Base-by-base conservation (phyloP, 1,140 invertebrate genomes). In the Drosophila paulistorum region DNA sequence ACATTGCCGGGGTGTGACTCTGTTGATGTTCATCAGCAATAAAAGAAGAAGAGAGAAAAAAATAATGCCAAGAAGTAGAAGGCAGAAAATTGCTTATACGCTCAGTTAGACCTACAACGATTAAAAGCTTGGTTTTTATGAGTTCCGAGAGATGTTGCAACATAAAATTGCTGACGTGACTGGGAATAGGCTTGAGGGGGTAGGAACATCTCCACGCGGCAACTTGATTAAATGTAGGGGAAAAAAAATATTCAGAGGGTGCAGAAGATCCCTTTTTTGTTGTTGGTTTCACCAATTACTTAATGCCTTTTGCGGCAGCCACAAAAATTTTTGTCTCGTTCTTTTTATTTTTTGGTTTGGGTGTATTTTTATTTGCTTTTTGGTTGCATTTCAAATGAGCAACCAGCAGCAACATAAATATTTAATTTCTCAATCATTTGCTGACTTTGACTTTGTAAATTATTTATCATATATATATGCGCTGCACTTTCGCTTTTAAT, bases 381-480 rank as follows among this genome's bases (percentile, higher is more conserved):
- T 71, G 82, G 82, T 76, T 86, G 79, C 83, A 86, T 86, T 86
- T 76, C 14, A 79, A 86, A 86, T 86, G 83, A 86, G 76, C 41
- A 61, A 35, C 68, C 71, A 67, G 63, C 35, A 54, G 58, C 57
- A 65, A 23, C 58, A 48, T 86, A 60, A 86, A 86, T 86, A 72
- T 86, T 82, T 86, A 85, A 87, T 81, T 14, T 58, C 48, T 61
- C 64, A 64, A 42, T 68, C 72, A 75, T 65, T 68, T 59, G 45
- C 45, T 51, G 45, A 51, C 45, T 51, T 51, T 51, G 45, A 51
- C 45, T 51, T 51, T 51, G 45, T 51, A 51, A 51, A 51, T 51
- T 11, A 51, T 51, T 51, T 51, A 48, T 17, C 57, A 59, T 45
- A 7, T 48, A 20, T 48, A 51, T 51, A 20, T 23, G 10, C 2